Evolutionary conservation across 1,140 invertebrate species (phyloP).

Genomic region (Zophobas morio): DNA sequence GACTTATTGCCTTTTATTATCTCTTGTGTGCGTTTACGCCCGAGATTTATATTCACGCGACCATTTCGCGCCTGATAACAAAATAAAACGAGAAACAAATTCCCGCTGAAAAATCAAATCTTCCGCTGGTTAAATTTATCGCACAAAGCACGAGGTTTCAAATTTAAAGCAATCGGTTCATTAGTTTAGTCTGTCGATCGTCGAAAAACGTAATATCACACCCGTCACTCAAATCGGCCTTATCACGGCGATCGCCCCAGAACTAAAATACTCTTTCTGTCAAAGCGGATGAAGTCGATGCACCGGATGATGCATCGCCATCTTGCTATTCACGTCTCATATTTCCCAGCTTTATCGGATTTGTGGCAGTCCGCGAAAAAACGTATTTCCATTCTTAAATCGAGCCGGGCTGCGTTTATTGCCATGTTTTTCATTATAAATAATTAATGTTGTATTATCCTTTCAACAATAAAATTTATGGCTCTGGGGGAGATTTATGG

Average conservation of each 20-base stretch:
- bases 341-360: constrained; percentile 8
- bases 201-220: no score
- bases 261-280: no score
- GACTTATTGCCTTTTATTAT: constrained; percentile 21
- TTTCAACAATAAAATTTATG: constrained; percentile 12
- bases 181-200: no score
- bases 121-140: no score
- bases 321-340: constrained; percentile 12
- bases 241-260: no score
- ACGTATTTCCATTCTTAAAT: constrained; percentile 20
- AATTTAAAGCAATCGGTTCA: no score
- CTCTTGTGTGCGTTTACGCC: neutral
- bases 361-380: constrained; percentile 3
- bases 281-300: neutral
- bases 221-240: no score
- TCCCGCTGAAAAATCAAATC: no score
- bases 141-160: no score
- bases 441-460: constrained; percentile 22
- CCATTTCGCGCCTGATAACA: neutral
- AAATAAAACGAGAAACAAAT: no score
- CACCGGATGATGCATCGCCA: neutral
- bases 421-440: constrained; percentile 5
- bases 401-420: neutral
- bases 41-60: neutral
- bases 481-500: neutral